Conservation (phyloP, 30 jellyfish, hydroid and myxozoan genomes). For the Aurelia sp. region DNA sequence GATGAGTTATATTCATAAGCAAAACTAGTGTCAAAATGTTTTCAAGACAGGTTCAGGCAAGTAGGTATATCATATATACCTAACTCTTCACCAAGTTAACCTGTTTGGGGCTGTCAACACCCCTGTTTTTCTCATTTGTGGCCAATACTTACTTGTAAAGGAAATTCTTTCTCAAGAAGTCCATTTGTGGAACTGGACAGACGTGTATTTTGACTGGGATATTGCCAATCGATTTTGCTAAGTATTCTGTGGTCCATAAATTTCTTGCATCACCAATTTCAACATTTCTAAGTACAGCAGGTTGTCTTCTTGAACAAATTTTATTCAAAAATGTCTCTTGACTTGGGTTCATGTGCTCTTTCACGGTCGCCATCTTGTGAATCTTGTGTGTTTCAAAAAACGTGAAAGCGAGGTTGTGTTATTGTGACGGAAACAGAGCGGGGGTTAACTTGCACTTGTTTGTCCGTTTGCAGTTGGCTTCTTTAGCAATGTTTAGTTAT, state of each 20-base stretch:
- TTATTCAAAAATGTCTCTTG: conserved; percentile 41
- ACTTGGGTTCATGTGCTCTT: conserved; percentile 6
- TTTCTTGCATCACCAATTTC: conserved; percentile 69
- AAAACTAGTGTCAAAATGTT: too few relatives aligned
- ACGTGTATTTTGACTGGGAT: conserved; percentile 85
- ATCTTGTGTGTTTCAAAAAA: too few relatives aligned
- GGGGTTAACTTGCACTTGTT: not conserved
- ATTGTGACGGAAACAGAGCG: not conserved
- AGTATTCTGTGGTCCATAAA: conserved; percentile 68
- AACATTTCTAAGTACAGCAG: conserved; percentile 68
- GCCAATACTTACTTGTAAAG: conserved; percentile 63
- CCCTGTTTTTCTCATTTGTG: too few relatives aligned
- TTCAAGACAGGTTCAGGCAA: too few relatives aligned
- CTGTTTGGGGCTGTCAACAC: too few relatives aligned
- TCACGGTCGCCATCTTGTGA: conserved; percentile 29
- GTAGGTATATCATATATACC: too few relatives aligned
- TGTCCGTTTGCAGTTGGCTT: too few relatives aligned
- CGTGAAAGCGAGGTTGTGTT: not conserved
- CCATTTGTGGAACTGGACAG: conserved; percentile 74
- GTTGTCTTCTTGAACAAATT: conserved; percentile 54
- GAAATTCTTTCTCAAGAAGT: conserved; percentile 83
- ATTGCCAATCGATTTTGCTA: conserved; percentile 47
- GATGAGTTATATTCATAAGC: too few relatives aligned
- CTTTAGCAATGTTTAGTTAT: too few relatives aligned
- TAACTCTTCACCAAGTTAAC: too few relatives aligned